A percentile compares a stretch with the other conserved stretches of the same genome.
Conservation (phyloP, 2,797 vertebrate genomes). For the Micropoecilia bifurca region DNA sequence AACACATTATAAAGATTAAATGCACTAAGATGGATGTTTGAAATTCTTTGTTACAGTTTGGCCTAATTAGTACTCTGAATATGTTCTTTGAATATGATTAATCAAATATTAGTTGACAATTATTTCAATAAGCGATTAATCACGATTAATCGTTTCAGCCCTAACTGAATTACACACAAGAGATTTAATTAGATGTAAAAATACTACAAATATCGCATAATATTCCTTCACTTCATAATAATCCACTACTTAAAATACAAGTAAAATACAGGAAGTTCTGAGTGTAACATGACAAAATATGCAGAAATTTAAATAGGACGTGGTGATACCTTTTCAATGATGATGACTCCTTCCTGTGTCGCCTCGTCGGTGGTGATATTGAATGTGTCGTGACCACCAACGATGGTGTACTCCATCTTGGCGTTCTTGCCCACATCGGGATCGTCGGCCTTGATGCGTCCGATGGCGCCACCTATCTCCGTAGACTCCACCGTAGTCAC, state of each 20-base stretch:
- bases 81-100: too few relatives aligned
- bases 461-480: slow-evolving; percentile 87
- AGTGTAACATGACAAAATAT: neutral
- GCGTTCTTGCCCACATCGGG: slow-evolving; percentile 91
- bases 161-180: neutral
- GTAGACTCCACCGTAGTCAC: slow-evolving; percentile 89
- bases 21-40: too few relatives aligned
- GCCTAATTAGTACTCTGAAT: too few relatives aligned
- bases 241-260: neutral
- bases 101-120: too few relatives aligned
- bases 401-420: slow-evolving; percentile 90
- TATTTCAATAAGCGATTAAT: too few relatives aligned
- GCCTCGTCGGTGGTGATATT: slow-evolving; percentile 91
- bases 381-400: slow-evolving; percentile 88
- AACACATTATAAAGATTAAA: too few relatives aligned
- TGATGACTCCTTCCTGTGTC: slow-evolving; percentile 94
- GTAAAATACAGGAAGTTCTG: neutral
- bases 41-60: too few relatives aligned
- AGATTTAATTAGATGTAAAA: neutral
- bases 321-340: slow-evolving; percentile 89
- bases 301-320: neutral
- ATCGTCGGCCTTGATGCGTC: slow-evolving; percentile 94
- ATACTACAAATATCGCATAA: neutral
- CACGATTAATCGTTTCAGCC: too few relatives aligned
- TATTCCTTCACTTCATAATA: neutral